phyloP scores from a whole-genome alignment of 2,797 vertebrate species.

The Coranthus polyacanthus region DNA sequence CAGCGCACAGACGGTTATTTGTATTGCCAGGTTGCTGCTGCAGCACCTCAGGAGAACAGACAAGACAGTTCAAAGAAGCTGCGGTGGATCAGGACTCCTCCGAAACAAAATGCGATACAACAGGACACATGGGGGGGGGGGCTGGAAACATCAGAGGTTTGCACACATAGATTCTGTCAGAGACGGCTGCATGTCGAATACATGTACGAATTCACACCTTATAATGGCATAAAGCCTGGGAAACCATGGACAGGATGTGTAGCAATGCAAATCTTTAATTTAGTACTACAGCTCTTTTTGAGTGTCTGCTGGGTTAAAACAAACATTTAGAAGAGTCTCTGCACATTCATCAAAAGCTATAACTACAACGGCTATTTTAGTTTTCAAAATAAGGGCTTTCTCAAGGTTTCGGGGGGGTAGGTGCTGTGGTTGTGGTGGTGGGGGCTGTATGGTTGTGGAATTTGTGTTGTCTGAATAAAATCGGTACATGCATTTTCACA shows the following conservation, averaged over 20 bases:
- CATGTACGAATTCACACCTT: conserved; percentile 18
- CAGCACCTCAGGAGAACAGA: conserved; percentile 65
- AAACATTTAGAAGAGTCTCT: no score
- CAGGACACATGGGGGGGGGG: conserved; percentile 46
- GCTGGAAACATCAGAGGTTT: conserved; percentile 52
- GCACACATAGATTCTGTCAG: conserved; percentile 25
- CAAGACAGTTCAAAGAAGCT: conserved; percentile 69
- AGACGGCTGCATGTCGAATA: conserved; percentile 30
- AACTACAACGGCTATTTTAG: no score
- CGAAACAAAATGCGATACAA: conserved; percentile 69
- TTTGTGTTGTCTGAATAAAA: no score
- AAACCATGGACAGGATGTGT: conserved; percentile 6
- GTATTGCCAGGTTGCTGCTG: conserved; percentile 78
- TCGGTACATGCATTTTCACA: no score
- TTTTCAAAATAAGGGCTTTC: no score
- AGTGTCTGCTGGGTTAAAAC: no score
- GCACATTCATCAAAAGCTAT: no score
- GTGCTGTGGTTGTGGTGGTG: no score
- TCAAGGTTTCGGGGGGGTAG: no score
- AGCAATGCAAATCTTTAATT: conserved; percentile 9
- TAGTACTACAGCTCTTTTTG: no score
- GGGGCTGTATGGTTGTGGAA: no score
- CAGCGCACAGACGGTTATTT: conserved; percentile 77
- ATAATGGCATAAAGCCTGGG: conserved; percentile 13
- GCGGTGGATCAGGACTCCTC: conserved; percentile 54